phyloP scores from a whole-genome alignment of 2,888 invertebrate species.

The Xestia rhomboidea region DNA sequence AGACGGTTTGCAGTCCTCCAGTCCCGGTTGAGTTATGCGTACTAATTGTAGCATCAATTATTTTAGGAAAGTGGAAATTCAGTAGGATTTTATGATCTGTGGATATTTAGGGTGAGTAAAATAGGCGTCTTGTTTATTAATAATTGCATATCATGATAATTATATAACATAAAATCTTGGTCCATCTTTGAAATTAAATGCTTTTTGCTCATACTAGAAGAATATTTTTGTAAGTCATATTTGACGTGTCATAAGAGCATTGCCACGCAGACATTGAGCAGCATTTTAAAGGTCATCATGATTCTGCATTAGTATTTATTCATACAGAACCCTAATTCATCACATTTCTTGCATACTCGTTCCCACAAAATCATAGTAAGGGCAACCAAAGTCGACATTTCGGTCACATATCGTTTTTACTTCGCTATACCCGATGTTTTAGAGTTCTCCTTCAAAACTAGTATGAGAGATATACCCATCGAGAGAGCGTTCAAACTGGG shows the following conservation, averaged over 20 bases:
- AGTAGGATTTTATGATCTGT: not conserved
- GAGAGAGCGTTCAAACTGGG: constrained; percentile 57
- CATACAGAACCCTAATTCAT: not conserved
- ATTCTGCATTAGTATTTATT: not conserved
- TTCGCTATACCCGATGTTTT: constrained; percentile 52
- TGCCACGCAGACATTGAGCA: not conserved
- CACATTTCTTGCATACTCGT: not conserved
- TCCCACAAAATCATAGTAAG: constrained; percentile 60
- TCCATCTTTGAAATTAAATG: not conserved
- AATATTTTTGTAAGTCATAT: not conserved
- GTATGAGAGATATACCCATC: constrained; percentile 56
- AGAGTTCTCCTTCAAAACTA: constrained; percentile 51
- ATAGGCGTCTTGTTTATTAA: not conserved
- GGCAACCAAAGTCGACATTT: constrained; percentile 63
- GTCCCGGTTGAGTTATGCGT: not conserved
- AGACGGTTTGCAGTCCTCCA: not conserved
- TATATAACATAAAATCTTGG: too few species aligned
- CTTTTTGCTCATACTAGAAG: not conserved
- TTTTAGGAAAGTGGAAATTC: not conserved
- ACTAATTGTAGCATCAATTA: constrained; percentile 13
- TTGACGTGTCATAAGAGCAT: not conserved
- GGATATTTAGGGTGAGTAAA: not conserved
- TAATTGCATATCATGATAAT: too few species aligned
- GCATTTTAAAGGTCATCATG: not conserved
- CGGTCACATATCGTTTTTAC: constrained; percentile 68